A percentile compares a stretch with the other conserved stretches of the same genome.
Conservation (phyloP, 2,113 vertebrate species). For the Pterocles orientalis region DNA sequence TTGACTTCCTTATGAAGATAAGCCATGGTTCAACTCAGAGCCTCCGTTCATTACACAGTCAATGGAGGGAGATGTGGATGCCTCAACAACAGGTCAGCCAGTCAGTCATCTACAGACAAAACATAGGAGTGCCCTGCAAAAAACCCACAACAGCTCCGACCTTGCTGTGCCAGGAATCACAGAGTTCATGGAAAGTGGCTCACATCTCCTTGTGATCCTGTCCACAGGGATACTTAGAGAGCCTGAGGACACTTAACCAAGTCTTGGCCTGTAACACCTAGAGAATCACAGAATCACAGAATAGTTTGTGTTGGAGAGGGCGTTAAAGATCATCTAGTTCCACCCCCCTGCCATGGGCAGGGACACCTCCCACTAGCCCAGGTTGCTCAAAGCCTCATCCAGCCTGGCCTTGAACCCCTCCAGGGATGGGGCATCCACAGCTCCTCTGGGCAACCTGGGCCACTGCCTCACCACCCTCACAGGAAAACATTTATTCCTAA, state of each 20-base stretch:
- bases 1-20: neutral
- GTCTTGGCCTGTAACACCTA: neutral
- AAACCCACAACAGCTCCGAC: rapidly evolving
- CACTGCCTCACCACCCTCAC: too few relatives aligned
- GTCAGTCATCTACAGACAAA: neutral
- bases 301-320: too few relatives aligned
- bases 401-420: too few relatives aligned
- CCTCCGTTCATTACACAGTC: rapidly evolving
- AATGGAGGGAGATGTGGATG: neutral
- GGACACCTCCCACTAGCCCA: too few relatives aligned
- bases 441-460: too few relatives aligned
- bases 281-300: too few relatives aligned
- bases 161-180: rapidly evolving
- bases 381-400: too few relatives aligned
- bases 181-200: neutral
- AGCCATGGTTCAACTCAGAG: neutral
- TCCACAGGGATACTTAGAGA: neutral
- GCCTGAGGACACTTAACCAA: neutral
- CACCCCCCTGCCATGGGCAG: too few relatives aligned
- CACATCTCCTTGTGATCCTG: neutral
- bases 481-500: too few relatives aligned
- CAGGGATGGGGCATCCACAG: too few relatives aligned
- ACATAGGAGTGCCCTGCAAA: neutral
- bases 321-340: too few relatives aligned
- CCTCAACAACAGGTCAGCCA: neutral